Percentiles rank a stretch among this genome's conserved stretches.
Evolutionary conservation across 1,140 invertebrate species (phyloP).

Genomic region (Drosophila asahinai): DNA sequence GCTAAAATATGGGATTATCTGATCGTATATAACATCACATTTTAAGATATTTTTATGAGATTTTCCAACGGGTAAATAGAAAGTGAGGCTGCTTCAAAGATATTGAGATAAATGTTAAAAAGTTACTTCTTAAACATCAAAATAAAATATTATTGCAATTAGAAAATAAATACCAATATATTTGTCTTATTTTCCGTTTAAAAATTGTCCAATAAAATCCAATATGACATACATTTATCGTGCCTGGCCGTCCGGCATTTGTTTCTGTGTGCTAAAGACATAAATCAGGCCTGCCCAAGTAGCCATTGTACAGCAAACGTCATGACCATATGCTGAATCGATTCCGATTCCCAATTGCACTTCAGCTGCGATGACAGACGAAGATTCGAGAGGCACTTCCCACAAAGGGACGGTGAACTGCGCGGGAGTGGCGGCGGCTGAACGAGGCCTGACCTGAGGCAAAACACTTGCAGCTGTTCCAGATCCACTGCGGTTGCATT

Average conservation of each 20-base stretch:
- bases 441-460: slow-evolving; percentile 30
- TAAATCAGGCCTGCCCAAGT: slow-evolving; percentile 66
- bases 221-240: background rate
- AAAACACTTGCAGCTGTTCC: slow-evolving; percentile 79
- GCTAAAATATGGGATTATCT: background rate
- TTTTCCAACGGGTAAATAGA: background rate
- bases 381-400: slow-evolving; percentile 20
- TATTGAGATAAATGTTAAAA: background rate
- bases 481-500: slow-evolving; percentile 49
- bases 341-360: slow-evolving; percentile 37
- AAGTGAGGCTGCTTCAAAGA: background rate
- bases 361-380: slow-evolving; percentile 44
- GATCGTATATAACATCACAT: background rate
- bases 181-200: too few relatives aligned
- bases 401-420: background rate
- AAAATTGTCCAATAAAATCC: slow-evolving; percentile 25
- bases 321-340: slow-evolving; percentile 64
- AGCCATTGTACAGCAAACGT: slow-evolving; percentile 74
- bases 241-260: background rate
- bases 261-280: slow-evolving; percentile 23
- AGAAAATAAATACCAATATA: too few relatives aligned
- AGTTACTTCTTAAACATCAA: background rate
- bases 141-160: background rate
- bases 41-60: background rate
- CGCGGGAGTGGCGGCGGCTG: slow-evolving; percentile 18